Conservation (phyloP, 2,113 vertebrate species). For the Amblyornis subalaris region DNA sequence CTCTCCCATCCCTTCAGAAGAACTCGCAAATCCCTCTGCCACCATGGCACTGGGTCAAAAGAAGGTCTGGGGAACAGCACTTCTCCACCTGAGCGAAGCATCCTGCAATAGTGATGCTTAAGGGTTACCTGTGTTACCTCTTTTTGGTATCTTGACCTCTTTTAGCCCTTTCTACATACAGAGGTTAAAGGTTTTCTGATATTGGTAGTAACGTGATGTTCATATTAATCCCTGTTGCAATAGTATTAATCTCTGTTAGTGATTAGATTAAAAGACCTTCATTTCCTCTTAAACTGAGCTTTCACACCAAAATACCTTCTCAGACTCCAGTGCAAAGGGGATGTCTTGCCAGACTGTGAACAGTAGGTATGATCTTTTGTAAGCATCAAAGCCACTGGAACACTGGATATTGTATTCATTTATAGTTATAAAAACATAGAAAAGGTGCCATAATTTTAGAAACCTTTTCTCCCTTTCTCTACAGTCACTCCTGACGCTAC, state of each 20-base stretch:
- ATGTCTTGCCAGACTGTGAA: background rate
- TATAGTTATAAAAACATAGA: background rate
- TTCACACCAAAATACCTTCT: background rate
- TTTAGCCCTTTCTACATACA: background rate
- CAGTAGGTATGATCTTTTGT: background rate
- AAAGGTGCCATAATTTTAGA: background rate
- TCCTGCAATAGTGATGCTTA: background rate
- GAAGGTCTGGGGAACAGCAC: background rate
- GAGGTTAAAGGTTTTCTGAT: background rate
- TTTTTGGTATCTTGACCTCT: background rate
- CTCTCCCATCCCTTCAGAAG: accelerated
- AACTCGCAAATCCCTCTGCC: background rate
- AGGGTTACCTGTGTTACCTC: background rate
- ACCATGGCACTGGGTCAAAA: background rate
- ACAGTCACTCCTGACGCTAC: background rate
- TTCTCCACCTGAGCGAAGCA: accelerated
- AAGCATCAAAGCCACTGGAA: background rate
- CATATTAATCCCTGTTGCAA: background rate
- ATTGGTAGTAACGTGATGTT: background rate
- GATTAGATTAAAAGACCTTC: background rate
- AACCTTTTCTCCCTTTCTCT: background rate
- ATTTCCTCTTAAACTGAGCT: background rate
- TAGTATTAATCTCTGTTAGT: background rate
- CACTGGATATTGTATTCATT: background rate
- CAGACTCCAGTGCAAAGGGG: background rate